phyloP scores from a whole-genome alignment of 2,888 invertebrate genomes.

The Drosophila borealis region DNA sequence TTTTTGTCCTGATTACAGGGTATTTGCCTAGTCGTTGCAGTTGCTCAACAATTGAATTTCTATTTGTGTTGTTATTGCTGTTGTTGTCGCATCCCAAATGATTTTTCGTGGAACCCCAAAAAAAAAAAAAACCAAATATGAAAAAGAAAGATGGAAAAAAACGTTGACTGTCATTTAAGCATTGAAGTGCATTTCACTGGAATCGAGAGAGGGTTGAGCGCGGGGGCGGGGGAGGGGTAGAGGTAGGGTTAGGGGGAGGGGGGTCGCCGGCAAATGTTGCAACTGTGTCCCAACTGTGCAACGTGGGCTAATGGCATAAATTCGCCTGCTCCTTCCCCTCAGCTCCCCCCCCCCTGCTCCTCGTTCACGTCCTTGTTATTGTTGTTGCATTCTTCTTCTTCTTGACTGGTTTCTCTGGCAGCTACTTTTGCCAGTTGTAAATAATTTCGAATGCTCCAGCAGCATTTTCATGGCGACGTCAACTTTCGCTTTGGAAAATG shows the following conservation, averaged over 20 bases:
- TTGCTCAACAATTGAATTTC: background rate
- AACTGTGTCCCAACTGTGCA: slow-evolving; percentile 50
- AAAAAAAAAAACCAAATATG: slow-evolving; percentile 5
- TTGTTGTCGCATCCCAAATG: slow-evolving; percentile 52
- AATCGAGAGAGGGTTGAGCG: slow-evolving; percentile 14
- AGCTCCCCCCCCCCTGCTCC: no score
- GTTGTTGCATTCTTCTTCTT: slow-evolving; percentile 44
- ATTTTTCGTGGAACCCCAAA: slow-evolving; percentile 52
- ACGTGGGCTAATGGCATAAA: slow-evolving; percentile 33
- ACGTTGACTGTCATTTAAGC: slow-evolving; percentile 62
- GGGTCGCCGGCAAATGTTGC: slow-evolving; percentile 2
- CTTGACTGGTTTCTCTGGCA: slow-evolving; percentile 49
- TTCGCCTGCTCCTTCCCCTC: no score
- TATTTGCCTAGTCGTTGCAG: background rate
- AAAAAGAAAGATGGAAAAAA: slow-evolving; percentile 6
- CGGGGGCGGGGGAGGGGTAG: background rate
- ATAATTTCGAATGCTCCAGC: slow-evolving; percentile 57
- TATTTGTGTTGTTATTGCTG: slow-evolving; percentile 22
- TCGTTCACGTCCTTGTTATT: slow-evolving; percentile 4
- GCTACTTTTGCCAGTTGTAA: slow-evolving; percentile 56
- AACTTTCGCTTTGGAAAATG: slow-evolving; percentile 52
- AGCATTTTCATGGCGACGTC: slow-evolving; percentile 39
- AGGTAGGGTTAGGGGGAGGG: background rate
- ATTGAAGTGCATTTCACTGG: slow-evolving; percentile 62
- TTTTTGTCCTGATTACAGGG: background rate